phyloP scores from a whole-genome alignment of 2,113 vertebrate species.

The Bubo bubo region DNA sequence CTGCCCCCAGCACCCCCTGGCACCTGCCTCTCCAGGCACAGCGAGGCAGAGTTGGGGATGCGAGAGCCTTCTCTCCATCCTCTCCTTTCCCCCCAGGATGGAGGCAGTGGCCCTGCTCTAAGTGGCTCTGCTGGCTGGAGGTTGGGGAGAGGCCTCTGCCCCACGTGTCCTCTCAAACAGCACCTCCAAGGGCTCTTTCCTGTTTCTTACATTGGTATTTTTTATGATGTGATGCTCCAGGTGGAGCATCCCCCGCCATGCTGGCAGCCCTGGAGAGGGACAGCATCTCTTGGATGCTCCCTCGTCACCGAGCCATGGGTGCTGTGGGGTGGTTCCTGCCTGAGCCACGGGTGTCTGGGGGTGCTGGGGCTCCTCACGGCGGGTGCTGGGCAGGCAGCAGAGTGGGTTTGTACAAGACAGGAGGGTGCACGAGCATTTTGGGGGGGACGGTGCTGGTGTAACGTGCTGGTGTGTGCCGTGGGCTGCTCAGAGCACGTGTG shows the following conservation, averaged over 20 bases:
- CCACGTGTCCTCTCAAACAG: rapidly evolving
- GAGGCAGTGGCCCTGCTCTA: not conserved
- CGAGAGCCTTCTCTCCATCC: not conserved
- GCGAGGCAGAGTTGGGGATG: rapidly evolving
- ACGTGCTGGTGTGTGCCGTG: not conserved
- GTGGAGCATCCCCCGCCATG: not conserved
- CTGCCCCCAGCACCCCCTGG: not conserved
- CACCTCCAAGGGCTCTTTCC: not conserved
- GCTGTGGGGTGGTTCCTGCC: not conserved
- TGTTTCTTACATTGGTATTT: rapidly evolving
- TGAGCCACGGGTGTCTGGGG: rapidly evolving
- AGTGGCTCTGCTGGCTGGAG: not conserved
- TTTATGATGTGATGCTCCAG: not conserved
- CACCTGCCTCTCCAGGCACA: not conserved
- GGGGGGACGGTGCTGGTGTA: not conserved
- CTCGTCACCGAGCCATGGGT: rapidly evolving
- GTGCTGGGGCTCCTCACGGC: not conserved
- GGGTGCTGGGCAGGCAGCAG: not conserved
- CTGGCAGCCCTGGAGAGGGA: not conserved
- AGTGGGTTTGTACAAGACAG: not conserved
- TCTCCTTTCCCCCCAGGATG: rapidly evolving
- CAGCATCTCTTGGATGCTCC: not conserved
- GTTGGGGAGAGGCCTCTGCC: not conserved
- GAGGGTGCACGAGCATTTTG: not conserved
- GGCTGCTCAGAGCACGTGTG: not conserved